Evolutionary conservation across 2,797 vertebrate species (phyloP).

Genomic region (Falco rusticolus): DNA sequence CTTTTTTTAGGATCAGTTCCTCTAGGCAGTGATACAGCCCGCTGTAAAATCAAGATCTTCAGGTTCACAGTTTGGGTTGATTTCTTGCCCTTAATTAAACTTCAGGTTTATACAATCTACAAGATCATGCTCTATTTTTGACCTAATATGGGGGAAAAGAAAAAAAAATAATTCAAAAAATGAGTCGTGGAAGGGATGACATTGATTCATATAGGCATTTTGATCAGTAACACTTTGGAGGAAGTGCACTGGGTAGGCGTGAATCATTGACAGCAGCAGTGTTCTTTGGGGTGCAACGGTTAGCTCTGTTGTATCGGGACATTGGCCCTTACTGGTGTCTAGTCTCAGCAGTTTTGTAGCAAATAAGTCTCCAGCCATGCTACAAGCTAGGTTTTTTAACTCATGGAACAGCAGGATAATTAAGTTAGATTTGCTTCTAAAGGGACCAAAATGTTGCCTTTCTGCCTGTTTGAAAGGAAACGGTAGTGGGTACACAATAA

Average conservation of each 20-base stretch:
- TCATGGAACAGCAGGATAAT: not conserved
- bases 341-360: not conserved
- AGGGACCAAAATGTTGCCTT: not conserved
- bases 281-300: not conserved
- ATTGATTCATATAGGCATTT: fast-evolving
- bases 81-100: not conserved
- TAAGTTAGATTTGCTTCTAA: not conserved
- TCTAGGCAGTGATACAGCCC: not conserved
- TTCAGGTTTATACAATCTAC: not conserved
- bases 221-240: not conserved
- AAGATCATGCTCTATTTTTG: not conserved
- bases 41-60: not conserved
- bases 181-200: not conserved
- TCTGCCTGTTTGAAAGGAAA: not conserved
- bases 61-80: not conserved
- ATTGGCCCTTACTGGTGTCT: not conserved
- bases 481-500: not conserved
- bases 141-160: not conserved
- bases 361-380: not conserved
- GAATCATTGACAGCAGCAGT: not conserved
- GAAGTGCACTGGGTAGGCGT: not conserved
- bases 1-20: not conserved
- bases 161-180: not conserved
- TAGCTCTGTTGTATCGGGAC: not conserved
- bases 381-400: not conserved